phyloP scores from a whole-genome alignment of 2,113 vertebrate species.

The Chelonoidis abingdonii region DNA sequence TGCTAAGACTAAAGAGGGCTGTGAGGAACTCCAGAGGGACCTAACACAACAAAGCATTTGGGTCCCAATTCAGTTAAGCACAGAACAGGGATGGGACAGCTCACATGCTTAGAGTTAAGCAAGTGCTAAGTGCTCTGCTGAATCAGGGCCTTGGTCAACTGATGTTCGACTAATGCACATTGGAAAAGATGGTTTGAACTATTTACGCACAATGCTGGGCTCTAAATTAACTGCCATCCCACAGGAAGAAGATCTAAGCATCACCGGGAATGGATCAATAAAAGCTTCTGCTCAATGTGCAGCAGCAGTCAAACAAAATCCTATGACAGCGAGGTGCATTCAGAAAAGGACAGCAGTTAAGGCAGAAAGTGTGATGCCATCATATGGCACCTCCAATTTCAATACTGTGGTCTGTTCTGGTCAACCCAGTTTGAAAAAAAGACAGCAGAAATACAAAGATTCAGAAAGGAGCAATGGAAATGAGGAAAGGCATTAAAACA shows the following conservation, averaged over 20 bases:
- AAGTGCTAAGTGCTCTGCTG: accelerated
- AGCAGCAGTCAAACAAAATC: background rate
- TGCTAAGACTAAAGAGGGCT: background rate
- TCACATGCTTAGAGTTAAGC: accelerated
- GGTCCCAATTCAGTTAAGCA: background rate
- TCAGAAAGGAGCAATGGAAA: background rate
- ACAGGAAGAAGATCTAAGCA: background rate
- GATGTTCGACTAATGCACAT: accelerated
- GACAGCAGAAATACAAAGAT: background rate
- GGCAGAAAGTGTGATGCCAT: no score
- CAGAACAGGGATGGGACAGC: background rate
- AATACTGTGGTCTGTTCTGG: no score
- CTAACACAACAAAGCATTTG: background rate
- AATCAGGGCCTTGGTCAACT: background rate
- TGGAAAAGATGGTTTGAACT: background rate
- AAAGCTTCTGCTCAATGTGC: background rate
- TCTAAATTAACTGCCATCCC: background rate
- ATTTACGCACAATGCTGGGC: accelerated
- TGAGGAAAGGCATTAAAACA: background rate
- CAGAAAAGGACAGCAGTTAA: no score
- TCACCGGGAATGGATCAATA: background rate
- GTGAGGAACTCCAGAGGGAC: background rate
- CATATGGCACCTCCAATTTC: no score
- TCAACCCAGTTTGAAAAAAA: background rate
- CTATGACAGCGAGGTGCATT: no score